Evolutionary conservation across 2,888 invertebrate genomes (phyloP).

Genomic region (Leuctra nigra): DNA sequence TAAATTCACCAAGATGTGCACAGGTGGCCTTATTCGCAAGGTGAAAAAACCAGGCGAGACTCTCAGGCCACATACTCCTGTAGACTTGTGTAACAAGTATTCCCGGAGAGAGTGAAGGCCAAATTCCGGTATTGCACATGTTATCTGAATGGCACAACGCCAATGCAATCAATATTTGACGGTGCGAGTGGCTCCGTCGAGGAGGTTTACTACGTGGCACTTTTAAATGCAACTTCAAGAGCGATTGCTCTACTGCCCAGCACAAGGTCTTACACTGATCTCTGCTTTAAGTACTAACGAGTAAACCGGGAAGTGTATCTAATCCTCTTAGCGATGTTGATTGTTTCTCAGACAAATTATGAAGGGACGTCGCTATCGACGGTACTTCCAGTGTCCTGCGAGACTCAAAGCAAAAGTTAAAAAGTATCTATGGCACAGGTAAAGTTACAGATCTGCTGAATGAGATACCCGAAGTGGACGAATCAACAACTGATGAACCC

Average conservation of each 20-base stretch:
- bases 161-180: slow-evolving; percentile 22
- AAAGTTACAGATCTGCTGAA: not conserved
- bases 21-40: slow-evolving; percentile 20
- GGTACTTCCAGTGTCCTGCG: not conserved
- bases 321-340: not conserved
- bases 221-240: slow-evolving; percentile 18
- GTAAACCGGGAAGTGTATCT: not conserved
- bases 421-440: not conserved
- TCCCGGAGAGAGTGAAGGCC: slow-evolving; percentile 13
- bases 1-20: not conserved
- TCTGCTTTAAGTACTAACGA: slow-evolving; percentile 15
- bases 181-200: slow-evolving; percentile 20
- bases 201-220: slow-evolving; percentile 17
- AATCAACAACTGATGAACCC: not conserved
- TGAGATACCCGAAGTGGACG: not conserved
- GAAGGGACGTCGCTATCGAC: not conserved
- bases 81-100: slow-evolving; percentile 20
- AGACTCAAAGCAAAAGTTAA: not conserved
- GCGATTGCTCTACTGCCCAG: slow-evolving; percentile 18
- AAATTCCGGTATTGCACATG: slow-evolving; percentile 24
- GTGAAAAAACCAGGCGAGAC: not conserved
- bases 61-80: slow-evolving; percentile 18
- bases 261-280: slow-evolving; percentile 8
- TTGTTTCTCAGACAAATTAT: not conserved
- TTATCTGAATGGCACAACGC: slow-evolving; percentile 23